Conservation (phyloP, 1,140 invertebrate genomes). For the Schlechtendalia chinensis region DNA sequence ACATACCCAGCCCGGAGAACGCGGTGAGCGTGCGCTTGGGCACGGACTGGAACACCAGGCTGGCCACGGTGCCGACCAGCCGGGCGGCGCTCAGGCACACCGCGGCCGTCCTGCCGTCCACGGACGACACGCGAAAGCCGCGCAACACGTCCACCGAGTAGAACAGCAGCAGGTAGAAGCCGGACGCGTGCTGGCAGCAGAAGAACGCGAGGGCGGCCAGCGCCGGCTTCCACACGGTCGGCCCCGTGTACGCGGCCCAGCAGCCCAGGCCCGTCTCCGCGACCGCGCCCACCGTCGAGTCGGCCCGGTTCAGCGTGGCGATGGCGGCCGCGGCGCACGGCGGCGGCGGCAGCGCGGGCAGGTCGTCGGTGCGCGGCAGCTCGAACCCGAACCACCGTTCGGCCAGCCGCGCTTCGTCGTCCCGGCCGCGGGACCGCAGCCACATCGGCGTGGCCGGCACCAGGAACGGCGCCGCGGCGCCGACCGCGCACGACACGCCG, state of each 20-base stretch:
- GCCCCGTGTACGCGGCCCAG: background rate
- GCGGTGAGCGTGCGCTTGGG: background rate
- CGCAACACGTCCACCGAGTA: constrained; percentile 65
- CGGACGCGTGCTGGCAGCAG: constrained; percentile 63
- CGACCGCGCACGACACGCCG: constrained; percentile 56
- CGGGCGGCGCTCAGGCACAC: constrained; percentile 9
- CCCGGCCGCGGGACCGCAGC: constrained; percentile 54
- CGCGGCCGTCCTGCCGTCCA: background rate
- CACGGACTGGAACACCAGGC: background rate
- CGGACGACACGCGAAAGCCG: constrained; percentile 55
- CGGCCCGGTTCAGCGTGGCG: background rate
- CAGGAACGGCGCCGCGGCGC: constrained; percentile 54
- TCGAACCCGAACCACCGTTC: constrained; percentile 51
- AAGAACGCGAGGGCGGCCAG: constrained; percentile 60
- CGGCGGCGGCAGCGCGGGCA: background rate
- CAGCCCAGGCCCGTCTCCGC: background rate
- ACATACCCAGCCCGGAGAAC: constrained; percentile 37
- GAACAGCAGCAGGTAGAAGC: constrained; percentile 67
- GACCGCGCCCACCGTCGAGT: background rate
- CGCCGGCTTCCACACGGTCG: constrained; percentile 58
- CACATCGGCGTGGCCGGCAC: constrained; percentile 64
- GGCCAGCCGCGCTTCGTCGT: constrained; percentile 52
- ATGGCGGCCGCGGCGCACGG: constrained; percentile 47
- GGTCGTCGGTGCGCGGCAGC: constrained; percentile 52
- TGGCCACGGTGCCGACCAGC: background rate